phyloP scores from a whole-genome alignment of 2,797 vertebrate species.

The Oreortyx pictus region DNA sequence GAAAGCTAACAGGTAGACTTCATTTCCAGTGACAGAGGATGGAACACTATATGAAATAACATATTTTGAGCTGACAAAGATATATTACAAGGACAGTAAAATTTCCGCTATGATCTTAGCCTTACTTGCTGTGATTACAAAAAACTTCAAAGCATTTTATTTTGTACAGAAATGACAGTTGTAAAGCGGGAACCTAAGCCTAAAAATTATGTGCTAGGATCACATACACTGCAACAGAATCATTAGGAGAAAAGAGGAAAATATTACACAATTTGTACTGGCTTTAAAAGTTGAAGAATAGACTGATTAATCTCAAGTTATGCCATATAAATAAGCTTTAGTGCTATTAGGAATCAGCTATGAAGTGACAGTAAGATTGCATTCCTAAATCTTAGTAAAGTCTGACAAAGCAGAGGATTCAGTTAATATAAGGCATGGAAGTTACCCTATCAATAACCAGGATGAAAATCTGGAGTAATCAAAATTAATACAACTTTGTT shows the following conservation, averaged over 20 bases:
- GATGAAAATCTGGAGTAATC: not conserved
- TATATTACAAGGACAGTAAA: not conserved
- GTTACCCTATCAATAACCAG: not conserved
- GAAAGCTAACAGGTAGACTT: not conserved
- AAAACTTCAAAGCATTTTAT: not conserved
- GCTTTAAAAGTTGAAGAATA: not conserved
- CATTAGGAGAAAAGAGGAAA: not conserved
- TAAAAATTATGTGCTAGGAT: not conserved
- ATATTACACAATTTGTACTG: not conserved
- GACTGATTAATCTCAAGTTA: not conserved
- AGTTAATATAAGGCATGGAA: not conserved
- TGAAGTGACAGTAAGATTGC: not conserved
- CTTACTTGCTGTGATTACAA: not conserved
- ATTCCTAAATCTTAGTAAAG: not conserved
- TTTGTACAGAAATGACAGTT: not conserved
- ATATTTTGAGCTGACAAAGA: not conserved
- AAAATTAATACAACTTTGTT: not conserved
- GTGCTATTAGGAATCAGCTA: not conserved
- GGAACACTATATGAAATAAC: not conserved
- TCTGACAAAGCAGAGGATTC: accelerated
- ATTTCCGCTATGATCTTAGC: constrained; percentile 1
- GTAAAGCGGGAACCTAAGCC: not conserved
- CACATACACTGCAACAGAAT: not conserved
- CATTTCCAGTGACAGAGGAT: not conserved
- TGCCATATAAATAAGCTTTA: not conserved